Base-by-base conservation (phyloP, 2,113 vertebrate species). In the Takifugu flavidus region DNA sequence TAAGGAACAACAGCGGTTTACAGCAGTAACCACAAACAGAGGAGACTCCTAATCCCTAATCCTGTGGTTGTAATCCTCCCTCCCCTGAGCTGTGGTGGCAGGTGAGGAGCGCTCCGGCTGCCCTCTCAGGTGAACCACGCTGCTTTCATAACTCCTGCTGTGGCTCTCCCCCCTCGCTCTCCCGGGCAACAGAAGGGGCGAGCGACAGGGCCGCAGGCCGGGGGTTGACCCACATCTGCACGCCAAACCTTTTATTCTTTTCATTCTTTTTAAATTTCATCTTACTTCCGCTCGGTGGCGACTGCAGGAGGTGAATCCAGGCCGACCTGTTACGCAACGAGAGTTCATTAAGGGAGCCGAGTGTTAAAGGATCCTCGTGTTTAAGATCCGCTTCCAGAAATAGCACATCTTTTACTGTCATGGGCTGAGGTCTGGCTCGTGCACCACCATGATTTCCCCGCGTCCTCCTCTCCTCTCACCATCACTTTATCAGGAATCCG, bases 51-150 rank as follows among this genome's bases (percentile, higher is more conserved):
- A 90, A 87, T 75, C 83, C 75, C 53, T 75, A 89, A 86, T 88
- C 86, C 80, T 49, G 59, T 83, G 77, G 67, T 87, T 72, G 70
- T 78, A 82, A 87, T 83, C 80, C 74, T n/a, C 43, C 81, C 59
- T 79, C 75, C 72, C 61, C 71, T 64, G 75, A 79, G 80, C 65
- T 8, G 57, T 8, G 51, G 31, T 39, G 52, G 58, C 27, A 59
- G 75, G 78, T 87, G 71, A 78, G 62, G 68, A 74, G 75, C 72
- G 56, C 59, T 65, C 75, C 46, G 50, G 59, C 84, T 76, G 77
- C 62, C 29, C 65, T 82, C 77, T 56, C 69, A 76, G 73, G 75
- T 75, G 73, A 79, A 77, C 80, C 77, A 39, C 29, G 5, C 29
- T 29, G 28, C 65, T 25, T 46, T 3, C 20, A 6, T 7, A 8